These are phyloP conservation scores for Toxonevra muliebris DNA, from an alignment of 2,888 invertebrate genomes.

Conservation along the genomic window DNA sequence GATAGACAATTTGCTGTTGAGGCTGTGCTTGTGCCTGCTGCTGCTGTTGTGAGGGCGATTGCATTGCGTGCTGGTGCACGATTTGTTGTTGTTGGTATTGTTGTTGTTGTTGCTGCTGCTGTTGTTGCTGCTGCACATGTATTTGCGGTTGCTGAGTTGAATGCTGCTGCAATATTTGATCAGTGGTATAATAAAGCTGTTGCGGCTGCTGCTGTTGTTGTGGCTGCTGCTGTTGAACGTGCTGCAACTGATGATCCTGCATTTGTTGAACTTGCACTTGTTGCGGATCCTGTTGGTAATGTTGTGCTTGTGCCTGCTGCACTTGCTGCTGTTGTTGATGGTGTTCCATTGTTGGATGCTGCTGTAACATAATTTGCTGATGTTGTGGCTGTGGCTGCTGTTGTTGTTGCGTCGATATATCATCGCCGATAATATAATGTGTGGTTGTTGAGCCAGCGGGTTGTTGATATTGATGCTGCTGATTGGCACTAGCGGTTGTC, in stretches of 20 bases:
- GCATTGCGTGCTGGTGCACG: conserved; percentile 52
- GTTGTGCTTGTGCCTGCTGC: conserved; percentile 44
- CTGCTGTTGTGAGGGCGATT: conserved; percentile 33
- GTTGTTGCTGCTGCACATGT: conserved; percentile 41
- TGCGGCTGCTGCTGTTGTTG: conserved; percentile 54
- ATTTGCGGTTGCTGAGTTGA: conserved; percentile 53
- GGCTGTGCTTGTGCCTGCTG: conserved; percentile 42
- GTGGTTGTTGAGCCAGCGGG: conserved; percentile 46
- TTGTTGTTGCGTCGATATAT: conserved; percentile 47
- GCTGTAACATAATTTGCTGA: conserved; percentile 45
- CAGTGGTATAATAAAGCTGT: conserved; percentile 58
- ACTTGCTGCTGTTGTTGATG: conserved; percentile 45
- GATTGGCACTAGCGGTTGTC: conserved; percentile 46
- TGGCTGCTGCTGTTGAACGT: conserved; percentile 38
- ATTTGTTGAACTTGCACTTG: conserved; percentile 41
- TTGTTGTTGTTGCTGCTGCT: conserved; percentile 44
- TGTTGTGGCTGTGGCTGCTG: conserved; percentile 52
- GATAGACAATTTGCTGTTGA: conserved; percentile 54
- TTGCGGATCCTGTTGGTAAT: conserved; percentile 51
- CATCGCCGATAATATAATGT: conserved; percentile 44
- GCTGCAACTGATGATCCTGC: conserved; percentile 43
- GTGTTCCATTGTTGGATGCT: conserved; percentile 43
- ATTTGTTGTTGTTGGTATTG: conserved; percentile 46
- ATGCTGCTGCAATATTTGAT: conserved; percentile 55
- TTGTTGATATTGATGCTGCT: conserved; percentile 49